Evolutionary conservation across 2,113 vertebrate genomes (phyloP).

Genomic region (Symphodus melops): DNA sequence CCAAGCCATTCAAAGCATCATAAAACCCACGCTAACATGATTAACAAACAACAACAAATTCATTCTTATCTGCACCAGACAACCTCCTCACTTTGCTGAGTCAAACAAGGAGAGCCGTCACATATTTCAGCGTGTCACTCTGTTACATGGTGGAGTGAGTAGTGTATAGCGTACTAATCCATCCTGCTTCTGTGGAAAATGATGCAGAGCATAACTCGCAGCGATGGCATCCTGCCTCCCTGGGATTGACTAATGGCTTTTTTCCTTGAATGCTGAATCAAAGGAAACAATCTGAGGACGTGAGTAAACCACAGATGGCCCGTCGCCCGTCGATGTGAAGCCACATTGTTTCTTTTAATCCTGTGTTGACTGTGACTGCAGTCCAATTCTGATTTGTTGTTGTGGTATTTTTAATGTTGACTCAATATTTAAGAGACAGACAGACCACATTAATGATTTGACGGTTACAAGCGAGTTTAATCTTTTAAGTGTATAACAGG

Average conservation of each 20-base stretch:
- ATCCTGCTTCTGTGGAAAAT: slow-evolving; percentile 62
- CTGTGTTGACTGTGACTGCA: background rate
- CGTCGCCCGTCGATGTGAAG: background rate
- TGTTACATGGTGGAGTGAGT: slow-evolving; percentile 25
- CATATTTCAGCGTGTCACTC: slow-evolving; percentile 44
- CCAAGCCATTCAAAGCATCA: slow-evolving; percentile 34
- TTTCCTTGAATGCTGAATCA: slow-evolving; percentile 74
- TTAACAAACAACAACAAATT: slow-evolving; percentile 53
- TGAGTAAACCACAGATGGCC: slow-evolving; percentile 22
- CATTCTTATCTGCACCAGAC: slow-evolving; percentile 41
- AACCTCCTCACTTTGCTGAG: slow-evolving; percentile 45
- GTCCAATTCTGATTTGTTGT: slow-evolving; percentile 40
- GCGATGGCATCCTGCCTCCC: slow-evolving; percentile 48
- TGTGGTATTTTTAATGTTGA: slow-evolving; percentile 23
- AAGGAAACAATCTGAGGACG: slow-evolving; percentile 65
- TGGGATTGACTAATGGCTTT: slow-evolving; percentile 68
- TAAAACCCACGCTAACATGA: slow-evolving; percentile 46
- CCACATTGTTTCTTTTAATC: slow-evolving; percentile 12
- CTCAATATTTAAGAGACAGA: slow-evolving; percentile 8
- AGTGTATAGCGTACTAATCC: slow-evolving; percentile 59
- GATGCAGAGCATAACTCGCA: slow-evolving; percentile 69
- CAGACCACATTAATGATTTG: slow-evolving; percentile 1
- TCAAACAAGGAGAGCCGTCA: slow-evolving; percentile 41
- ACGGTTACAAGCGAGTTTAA: background rate
- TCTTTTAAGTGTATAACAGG: background rate